These are phyloP conservation scores for Recurvirostra avosetta DNA, from an alignment of 2,113 vertebrate species.

Conservation along the genomic window DNA sequence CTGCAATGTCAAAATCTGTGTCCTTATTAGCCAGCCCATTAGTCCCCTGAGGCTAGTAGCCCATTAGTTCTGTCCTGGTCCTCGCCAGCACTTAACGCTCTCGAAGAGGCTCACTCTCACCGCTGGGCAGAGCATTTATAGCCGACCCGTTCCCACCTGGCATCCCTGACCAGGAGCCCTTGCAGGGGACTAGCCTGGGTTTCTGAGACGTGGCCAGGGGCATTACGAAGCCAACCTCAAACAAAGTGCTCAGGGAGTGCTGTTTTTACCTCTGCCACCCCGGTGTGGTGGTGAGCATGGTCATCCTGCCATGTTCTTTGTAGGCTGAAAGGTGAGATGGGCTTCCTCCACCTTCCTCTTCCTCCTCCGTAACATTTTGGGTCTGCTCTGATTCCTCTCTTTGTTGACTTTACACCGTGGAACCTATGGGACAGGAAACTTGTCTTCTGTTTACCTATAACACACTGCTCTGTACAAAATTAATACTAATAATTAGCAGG, in stretches of 20 bases:
- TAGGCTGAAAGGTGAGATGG: background rate
- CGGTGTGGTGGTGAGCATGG: fast-evolving
- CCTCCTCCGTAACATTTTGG: background rate
- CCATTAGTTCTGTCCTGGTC: conserved; percentile 28
- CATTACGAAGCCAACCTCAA: fast-evolving
- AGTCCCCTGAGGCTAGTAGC: conserved; percentile 11
- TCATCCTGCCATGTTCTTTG: background rate
- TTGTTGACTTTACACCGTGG: background rate
- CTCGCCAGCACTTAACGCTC: background rate
- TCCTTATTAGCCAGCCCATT: conserved; percentile 55
- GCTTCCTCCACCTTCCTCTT: background rate
- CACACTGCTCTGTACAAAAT: background rate
- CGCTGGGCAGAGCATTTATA: fast-evolving
- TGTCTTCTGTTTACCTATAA: background rate
- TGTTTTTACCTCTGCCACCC: background rate
- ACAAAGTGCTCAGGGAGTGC: background rate
- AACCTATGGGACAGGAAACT: background rate
- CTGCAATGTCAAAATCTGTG: conserved; percentile 36
- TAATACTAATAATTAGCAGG: background rate
- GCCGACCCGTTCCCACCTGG: background rate
- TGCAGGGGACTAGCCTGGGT: background rate
- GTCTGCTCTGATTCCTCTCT: background rate
- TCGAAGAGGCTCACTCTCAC: fast-evolving
- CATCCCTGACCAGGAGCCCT: background rate
- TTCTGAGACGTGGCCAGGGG: background rate